Percentiles rank a stretch among this genome's conserved stretches.
These are phyloP conservation scores for Empidonax alnorum DNA, from an alignment of 2,113 vertebrate genomes.

Conservation along the genomic window DNA sequence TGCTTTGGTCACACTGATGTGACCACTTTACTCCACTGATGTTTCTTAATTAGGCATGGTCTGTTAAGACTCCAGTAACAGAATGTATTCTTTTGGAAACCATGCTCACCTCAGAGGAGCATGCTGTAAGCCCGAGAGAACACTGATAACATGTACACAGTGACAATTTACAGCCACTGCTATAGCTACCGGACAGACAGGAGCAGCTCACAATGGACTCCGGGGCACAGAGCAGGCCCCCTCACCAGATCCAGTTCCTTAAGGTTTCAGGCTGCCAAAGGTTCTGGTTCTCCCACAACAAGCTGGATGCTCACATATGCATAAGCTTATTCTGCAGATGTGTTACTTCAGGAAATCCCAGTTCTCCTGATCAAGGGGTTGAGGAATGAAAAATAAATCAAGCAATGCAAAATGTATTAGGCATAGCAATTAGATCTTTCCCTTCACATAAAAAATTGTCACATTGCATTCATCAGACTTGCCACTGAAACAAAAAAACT, in stretches of 20 bases:
- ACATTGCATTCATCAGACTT: not conserved
- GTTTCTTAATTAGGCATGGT: not conserved
- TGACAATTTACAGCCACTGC: not conserved
- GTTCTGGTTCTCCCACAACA: not conserved
- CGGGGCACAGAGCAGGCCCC: not conserved
- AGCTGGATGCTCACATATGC: not conserved
- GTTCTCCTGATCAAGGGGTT: not conserved
- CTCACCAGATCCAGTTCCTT: not conserved
- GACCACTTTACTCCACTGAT: not conserved
- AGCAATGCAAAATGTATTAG: conserved; percentile 44
- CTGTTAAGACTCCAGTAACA: not conserved
- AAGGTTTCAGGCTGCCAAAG: not conserved
- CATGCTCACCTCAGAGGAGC: not conserved
- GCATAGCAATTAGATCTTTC: conserved; percentile 28
- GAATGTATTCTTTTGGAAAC: not conserved
- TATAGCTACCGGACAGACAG: accelerated
- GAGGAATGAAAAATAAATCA: conserved; percentile 55
- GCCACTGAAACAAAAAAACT: not conserved
- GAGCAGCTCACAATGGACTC: not conserved
- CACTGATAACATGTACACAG: accelerated
- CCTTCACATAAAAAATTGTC: not conserved
- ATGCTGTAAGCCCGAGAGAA: not conserved
- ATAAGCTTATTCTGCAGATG: not conserved
- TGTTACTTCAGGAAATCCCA: conserved; percentile 24
- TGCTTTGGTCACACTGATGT: not conserved